phyloP scores from a whole-genome alignment of 2,797 vertebrate genomes.

The Parambassis ranga region DNA sequence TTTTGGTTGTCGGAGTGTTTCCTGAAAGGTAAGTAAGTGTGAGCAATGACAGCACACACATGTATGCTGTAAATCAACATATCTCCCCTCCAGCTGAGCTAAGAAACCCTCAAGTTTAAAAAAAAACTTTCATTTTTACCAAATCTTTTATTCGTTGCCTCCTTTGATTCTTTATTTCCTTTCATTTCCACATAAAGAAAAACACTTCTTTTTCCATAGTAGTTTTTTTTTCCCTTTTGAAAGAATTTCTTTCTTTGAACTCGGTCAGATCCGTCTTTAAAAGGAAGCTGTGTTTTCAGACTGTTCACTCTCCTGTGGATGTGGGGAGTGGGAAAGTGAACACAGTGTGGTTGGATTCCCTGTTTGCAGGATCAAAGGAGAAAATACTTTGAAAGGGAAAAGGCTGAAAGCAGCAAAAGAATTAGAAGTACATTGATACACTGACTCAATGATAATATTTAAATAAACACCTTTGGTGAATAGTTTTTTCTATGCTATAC shows the following conservation, averaged over 20 bases:
- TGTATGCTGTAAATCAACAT: neutral
- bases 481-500: neutral
- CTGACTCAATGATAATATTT: conserved; percentile 21
- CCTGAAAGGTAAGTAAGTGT: neutral
- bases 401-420: conserved; percentile 23
- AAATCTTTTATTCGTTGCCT: conserved; percentile 11
- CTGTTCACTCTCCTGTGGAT: conserved; percentile 53
- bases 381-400: conserved; percentile 57
- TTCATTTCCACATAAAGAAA: conserved; percentile 19
- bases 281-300: conserved; percentile 59
- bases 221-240: conserved; percentile 7
- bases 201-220: neutral
- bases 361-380: conserved; percentile 60
- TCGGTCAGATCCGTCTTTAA: conserved; percentile 43
- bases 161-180: conserved; percentile 42
- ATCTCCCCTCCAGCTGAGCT: neutral
- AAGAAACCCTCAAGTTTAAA: conserved; percentile 3
- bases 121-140: conserved; percentile 21
- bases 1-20: conserved; percentile 1
- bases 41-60: neutral
- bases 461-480: conserved; percentile 14
- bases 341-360: conserved; percentile 48
- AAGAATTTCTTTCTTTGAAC: conserved; percentile 60
- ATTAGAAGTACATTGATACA: conserved; percentile 34
- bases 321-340: conserved; percentile 43